Percentiles rank a stretch among this genome's conserved stretches.
Conservation (phyloP, 2,113 vertebrate species). For the Sphaerodactylus townsendi region DNA sequence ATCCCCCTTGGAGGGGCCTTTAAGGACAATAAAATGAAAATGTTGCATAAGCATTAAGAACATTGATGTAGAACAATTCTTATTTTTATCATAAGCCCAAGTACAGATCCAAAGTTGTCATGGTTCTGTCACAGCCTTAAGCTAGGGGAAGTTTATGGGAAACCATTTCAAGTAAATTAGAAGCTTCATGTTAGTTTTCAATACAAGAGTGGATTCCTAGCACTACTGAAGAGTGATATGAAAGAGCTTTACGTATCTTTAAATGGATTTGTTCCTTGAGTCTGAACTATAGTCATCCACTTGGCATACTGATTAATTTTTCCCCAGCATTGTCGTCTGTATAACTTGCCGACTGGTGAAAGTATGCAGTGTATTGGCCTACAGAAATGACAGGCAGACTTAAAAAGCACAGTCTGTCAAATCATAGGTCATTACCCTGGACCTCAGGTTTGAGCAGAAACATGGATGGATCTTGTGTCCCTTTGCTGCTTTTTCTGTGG, state of each 20-base stretch:
- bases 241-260: neutral
- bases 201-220: neutral
- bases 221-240: neutral
- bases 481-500: neutral
- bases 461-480: neutral
- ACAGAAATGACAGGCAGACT: slow-evolving; percentile 81
- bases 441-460: slow-evolving; percentile 41
- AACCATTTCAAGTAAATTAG: neutral
- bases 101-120: neutral
- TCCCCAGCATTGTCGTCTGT: neutral
- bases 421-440: slow-evolving; percentile 85
- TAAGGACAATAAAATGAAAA: too few species aligned
- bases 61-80: neutral
- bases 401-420: slow-evolving; percentile 74
- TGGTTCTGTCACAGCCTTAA: neutral
- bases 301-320: neutral
- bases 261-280: slow-evolving; percentile 46
- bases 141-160: neutral
- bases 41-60: neutral
- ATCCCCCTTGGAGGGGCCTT: too few species aligned
- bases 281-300: neutral
- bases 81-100: neutral
- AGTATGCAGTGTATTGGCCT: slow-evolving; percentile 79
- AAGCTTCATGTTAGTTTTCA: neutral
- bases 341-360: neutral